phyloP scores from a whole-genome alignment of 2,797 vertebrate species.

The Urosaurus nigricauda region DNA sequence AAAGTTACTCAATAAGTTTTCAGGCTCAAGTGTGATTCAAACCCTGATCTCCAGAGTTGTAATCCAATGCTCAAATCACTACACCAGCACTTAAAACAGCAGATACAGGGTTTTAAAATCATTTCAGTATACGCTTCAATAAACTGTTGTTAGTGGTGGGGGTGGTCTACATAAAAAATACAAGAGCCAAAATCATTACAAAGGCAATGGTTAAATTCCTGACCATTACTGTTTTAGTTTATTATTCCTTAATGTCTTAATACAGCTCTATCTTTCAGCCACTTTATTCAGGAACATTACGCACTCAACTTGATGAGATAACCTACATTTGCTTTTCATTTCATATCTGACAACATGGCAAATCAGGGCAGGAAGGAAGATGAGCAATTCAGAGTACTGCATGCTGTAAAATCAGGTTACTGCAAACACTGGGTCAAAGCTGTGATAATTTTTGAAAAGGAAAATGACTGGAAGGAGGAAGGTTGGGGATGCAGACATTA shows the following conservation, averaged over 20 bases:
- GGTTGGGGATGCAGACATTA: too few relatives aligned
- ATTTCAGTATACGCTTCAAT: background rate
- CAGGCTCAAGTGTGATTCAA: too few relatives aligned
- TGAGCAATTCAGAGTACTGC: too few relatives aligned
- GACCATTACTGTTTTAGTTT: background rate
- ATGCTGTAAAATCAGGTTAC: background rate
- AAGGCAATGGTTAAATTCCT: background rate
- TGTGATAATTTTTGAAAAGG: too few relatives aligned
- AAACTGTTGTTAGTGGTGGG: background rate
- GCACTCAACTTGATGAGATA: background rate
- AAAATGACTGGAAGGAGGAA: too few relatives aligned
- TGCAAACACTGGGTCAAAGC: too few relatives aligned
- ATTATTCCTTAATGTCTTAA: background rate
- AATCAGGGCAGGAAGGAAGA: background rate
- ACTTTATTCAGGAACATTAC: background rate
- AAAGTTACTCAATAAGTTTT: too few relatives aligned
- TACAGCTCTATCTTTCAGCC: background rate
- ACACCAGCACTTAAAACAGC: background rate
- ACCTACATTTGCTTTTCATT: background rate
- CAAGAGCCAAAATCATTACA: background rate
- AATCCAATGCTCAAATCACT: too few relatives aligned
- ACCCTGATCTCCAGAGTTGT: too few relatives aligned
- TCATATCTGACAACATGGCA: background rate
- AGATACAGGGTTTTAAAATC: conserved; percentile 4
- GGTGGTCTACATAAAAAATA: too few relatives aligned